These are phyloP conservation scores for Cottus gobio DNA, from an alignment of 2,113 vertebrate species.

Conservation along the genomic window DNA sequence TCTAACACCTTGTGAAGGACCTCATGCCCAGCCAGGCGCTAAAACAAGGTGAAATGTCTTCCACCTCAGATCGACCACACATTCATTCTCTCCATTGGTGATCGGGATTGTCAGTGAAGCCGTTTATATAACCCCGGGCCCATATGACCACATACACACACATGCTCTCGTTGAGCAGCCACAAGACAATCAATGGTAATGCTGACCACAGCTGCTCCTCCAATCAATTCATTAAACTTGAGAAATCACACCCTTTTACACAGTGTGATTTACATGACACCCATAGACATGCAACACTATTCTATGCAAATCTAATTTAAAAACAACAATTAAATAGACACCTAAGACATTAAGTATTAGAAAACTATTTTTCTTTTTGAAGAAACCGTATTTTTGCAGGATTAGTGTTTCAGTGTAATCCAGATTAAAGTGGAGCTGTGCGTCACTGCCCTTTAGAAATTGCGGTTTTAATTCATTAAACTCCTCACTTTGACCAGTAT, in stretches of 20 bases:
- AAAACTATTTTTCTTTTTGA: slow-evolving; percentile 50
- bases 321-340: slow-evolving; percentile 17
- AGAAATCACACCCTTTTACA: slow-evolving; percentile 4
- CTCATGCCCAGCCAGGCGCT: neutral
- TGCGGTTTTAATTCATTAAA: slow-evolving; percentile 74
- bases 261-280: slow-evolving; percentile 4
- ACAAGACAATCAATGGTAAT: slow-evolving; percentile 55
- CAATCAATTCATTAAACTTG: slow-evolving; percentile 51
- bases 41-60: slow-evolving; percentile 39
- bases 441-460: slow-evolving; percentile 77
- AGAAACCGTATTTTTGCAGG: slow-evolving; percentile 74
- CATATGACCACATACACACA: slow-evolving; percentile 11
- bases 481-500: slow-evolving; percentile 53
- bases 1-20: slow-evolving; percentile 12
- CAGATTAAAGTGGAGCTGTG: slow-evolving; percentile 77
- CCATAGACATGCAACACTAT: neutral
- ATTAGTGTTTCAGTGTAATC: slow-evolving; percentile 75
- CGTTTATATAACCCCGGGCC: slow-evolving; percentile 61
- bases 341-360: neutral
- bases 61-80: slow-evolving; percentile 30
- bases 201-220: slow-evolving; percentile 63
- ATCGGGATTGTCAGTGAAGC: slow-evolving; percentile 55
- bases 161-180: slow-evolving; percentile 31
- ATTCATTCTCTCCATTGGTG: slow-evolving; percentile 41
- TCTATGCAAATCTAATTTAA: neutral